Percentiles rank a stretch among this genome's conserved stretches.
phyloP scores from a whole-genome alignment of 37 sponge, comb jelly and placozoan genomes.

The Tethya wilhelma region DNA sequence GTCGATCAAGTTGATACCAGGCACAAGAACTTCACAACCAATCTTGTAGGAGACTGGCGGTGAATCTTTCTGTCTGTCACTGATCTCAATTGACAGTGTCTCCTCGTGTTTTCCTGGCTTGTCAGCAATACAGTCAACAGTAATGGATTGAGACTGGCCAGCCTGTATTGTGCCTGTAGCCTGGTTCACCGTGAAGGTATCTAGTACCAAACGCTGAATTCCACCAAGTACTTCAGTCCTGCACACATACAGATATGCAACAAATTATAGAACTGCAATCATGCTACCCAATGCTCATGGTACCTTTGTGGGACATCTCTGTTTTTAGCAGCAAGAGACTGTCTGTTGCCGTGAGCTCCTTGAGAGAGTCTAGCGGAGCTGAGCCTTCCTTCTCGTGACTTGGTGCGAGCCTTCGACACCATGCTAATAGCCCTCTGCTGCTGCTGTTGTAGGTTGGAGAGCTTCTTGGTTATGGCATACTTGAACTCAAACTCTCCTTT shows the following conservation, averaged over 20 bases:
- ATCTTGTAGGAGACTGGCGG: constrained; percentile 80
- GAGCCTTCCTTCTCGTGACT: constrained; percentile 38
- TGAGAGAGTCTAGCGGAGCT: neutral
- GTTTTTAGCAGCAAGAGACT: neutral
- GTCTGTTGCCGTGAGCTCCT: neutral
- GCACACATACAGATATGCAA: neutral
- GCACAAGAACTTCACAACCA: constrained; percentile 85
- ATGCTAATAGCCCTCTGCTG: constrained; percentile 27
- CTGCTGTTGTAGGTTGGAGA: constrained; percentile 37
- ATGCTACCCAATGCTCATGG: neutral
- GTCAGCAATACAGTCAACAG: constrained; percentile 92
- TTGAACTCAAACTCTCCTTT: constrained; percentile 97
- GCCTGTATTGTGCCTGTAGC: constrained; percentile 78
- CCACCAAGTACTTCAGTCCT: constrained; percentile 81
- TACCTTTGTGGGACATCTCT: neutral
- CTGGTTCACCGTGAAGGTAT: constrained; percentile 89
- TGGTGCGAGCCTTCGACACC: constrained; percentile 8
- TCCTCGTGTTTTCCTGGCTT: constrained; percentile 80
- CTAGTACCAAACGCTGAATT: constrained; percentile 68
- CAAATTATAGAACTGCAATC: neutral
- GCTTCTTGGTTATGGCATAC: constrained; percentile 84
- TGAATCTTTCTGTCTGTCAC: constrained; percentile 64
- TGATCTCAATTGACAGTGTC: constrained; percentile 85
- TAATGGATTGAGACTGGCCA: constrained; percentile 75
- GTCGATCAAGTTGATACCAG: constrained; percentile 82